Evolutionary conservation across 1,140 invertebrate genomes (phyloP).

Genomic region (Brachionus rubens): DNA sequence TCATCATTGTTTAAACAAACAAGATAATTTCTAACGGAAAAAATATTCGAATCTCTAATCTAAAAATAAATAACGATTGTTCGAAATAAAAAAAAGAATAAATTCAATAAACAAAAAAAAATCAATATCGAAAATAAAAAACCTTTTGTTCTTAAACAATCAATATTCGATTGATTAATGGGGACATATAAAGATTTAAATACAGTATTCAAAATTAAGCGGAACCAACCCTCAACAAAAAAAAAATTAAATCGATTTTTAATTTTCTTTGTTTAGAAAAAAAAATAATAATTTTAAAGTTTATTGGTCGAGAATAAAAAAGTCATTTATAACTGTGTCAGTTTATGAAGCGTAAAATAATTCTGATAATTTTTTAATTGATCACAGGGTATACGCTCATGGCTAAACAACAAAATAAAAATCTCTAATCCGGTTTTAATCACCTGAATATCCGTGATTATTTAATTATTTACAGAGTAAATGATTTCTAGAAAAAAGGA

Average conservation of each 20-base stretch:
- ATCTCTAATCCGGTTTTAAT: constrained; percentile 22
- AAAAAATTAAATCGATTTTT: constrained; percentile 25
- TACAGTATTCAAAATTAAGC: not conserved
- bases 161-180: too few relatives aligned
- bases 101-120: not conserved
- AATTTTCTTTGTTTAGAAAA: constrained; percentile 18
- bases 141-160: too few relatives aligned
- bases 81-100: not conserved
- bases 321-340: too few relatives aligned
- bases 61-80: constrained; percentile 12
- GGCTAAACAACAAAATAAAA: not conserved
- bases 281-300: too few relatives aligned
- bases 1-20: too few relatives aligned
- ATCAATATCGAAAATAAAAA: not conserved
- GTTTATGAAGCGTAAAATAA: constrained; percentile 25
- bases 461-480: too few relatives aligned
- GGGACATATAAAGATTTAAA: not conserved
- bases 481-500: too few relatives aligned
- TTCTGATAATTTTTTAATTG: constrained; percentile 36
- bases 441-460: constrained; percentile 41
- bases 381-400: too few relatives aligned
- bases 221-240: constrained; percentile 2
- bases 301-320: too few relatives aligned
- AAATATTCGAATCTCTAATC: too few relatives aligned
- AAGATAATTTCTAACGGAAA: too few relatives aligned